Evolutionary conservation across 2,888 invertebrate genomes (phyloP).

Genomic region (Cremastobaeus sp.): DNA sequence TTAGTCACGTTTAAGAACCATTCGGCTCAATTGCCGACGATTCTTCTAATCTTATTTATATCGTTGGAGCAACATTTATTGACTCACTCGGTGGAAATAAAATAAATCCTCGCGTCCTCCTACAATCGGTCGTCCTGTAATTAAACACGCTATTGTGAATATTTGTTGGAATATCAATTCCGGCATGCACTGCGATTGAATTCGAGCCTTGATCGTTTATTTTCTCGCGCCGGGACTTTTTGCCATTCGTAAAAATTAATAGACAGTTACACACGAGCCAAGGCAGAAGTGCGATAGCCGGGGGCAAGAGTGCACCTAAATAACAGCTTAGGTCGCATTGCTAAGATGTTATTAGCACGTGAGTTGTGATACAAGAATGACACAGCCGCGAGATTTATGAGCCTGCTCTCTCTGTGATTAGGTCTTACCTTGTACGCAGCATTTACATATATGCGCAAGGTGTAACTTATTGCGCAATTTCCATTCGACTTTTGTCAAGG

Average conservation of each 20-base stretch:
- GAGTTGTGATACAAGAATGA: conserved; percentile 76
- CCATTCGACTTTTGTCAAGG: conserved; percentile 16
- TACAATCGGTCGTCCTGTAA: conserved; percentile 17
- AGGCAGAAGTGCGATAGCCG: conserved; percentile 69
- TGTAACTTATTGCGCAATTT: conserved; percentile 20
- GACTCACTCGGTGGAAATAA: neutral
- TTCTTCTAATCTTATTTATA: too few relatives aligned
- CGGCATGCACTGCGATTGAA: conserved; percentile 32
- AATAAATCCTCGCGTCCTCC: conserved; percentile 10
- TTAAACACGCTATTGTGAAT: conserved; percentile 32
- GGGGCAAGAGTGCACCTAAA: conserved; percentile 71
- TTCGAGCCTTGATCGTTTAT: conserved; percentile 35
- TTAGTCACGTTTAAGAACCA: conserved; percentile 26
- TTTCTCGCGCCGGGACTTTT: conserved; percentile 26
- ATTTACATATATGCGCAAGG: conserved; percentile 65
- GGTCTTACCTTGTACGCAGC: conserved; percentile 68
- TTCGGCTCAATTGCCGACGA: conserved; percentile 1
- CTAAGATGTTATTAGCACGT: conserved; percentile 75
- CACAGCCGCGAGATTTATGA: conserved; percentile 74
- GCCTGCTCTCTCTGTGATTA: conserved; percentile 74
- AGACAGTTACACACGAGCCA: conserved; percentile 61
- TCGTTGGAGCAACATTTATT: too few relatives aligned
- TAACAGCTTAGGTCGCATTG: conserved; percentile 72
- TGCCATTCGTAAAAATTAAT: conserved; percentile 61
- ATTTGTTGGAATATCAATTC: conserved; percentile 38